These are phyloP conservation scores for Lysiphlebus fabarum DNA, from an alignment of 1,140 invertebrate species.

Conservation along the genomic window DNA sequence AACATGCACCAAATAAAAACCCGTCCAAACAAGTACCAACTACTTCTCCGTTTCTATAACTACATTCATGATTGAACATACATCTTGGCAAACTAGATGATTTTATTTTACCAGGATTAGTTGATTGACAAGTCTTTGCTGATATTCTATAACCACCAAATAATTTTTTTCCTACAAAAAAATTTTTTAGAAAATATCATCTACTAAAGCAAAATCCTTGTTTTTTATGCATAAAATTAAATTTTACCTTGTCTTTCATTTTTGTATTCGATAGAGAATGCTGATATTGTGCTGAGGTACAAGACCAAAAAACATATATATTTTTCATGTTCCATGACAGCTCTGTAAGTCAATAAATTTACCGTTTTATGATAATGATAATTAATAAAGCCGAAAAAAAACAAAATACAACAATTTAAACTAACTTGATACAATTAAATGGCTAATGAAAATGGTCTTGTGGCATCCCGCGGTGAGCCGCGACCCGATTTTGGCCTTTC, in stretches of 20 bases:
- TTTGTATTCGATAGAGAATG: conserved; percentile 37
- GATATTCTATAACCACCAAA: conserved; percentile 83
- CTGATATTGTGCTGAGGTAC: conserved; percentile 38
- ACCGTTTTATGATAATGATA: too few species aligned
- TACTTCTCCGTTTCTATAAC: conserved; percentile 73
- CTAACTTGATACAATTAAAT: not conserved
- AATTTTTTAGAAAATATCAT: conserved; percentile 33
- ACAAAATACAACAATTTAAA: conserved; percentile 23
- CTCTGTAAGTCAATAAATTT: too few species aligned
- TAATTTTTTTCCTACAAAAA: conserved; percentile 68
- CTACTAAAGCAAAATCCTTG: not conserved
- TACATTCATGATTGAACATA: conserved; percentile 92
- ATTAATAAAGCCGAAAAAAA: conserved; percentile 27
- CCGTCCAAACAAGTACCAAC: conserved; percentile 88
- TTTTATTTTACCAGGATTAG: conserved; percentile 48
- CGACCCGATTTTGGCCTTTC: too few species aligned
- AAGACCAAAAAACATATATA: conserved; percentile 41
- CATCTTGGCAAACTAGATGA: conserved; percentile 71
- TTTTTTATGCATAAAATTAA: not conserved
- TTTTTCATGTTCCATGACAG: conserved; percentile 43
- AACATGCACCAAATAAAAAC: conserved; percentile 88
- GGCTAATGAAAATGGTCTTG: too few species aligned
- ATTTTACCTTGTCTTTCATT: conserved; percentile 34
- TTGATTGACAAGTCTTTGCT: conserved; percentile 69
- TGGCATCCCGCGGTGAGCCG: too few species aligned